Evolutionary conservation across 2,797 vertebrate species (phyloP), one percentile per base, ranked within the genome.

Genomic region (Mallotus villosus): DNA sequence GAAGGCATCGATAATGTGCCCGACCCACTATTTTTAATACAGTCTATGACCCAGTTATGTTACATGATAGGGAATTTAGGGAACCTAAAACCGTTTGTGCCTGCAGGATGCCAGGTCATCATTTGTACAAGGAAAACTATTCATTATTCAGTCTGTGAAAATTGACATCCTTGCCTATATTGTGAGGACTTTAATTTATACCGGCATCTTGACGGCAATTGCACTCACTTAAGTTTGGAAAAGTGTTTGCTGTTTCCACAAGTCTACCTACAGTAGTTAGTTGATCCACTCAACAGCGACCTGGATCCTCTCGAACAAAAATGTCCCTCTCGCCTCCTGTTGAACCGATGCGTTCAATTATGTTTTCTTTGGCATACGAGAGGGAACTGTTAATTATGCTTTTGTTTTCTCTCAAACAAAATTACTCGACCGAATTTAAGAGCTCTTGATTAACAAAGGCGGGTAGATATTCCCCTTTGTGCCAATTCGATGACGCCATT

Each of bases 361-460:
- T 74, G 58, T 83, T 79, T 89, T 83, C 72, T 73, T 88, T 93
- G 89, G 81, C 82, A 84, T 81, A 71, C 78, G 70, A 73, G 78
- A 88, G 72, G 53, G 75, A 89, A 84, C 76, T 86, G 80, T 87
- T 93, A 86, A 90, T 92, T 84, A 86, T 83, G 84, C 83, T 87
- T 92, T 89, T 91, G 81, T 92, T 93, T 81, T 81, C 78, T 78
- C 74, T 88, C 87, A 90, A 92, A 90, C 76, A 89, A 89, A 81
- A 91, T 86, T 90, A 93, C 84, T 90, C 83, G 73, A 92, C 84
- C 87, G 88, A 83, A 89, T 68, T 73, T 87, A 90, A 93, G 91
- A 82, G 91, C 86, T 80, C 74, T 75, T 73, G 81, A 90, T 84
- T 80, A 87, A 87, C 90, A 84, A 83, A 90, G 62, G 78, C 70